Base-by-base conservation (phyloP, 1,140 invertebrate species). In the Diploscapter pachys region DNA sequence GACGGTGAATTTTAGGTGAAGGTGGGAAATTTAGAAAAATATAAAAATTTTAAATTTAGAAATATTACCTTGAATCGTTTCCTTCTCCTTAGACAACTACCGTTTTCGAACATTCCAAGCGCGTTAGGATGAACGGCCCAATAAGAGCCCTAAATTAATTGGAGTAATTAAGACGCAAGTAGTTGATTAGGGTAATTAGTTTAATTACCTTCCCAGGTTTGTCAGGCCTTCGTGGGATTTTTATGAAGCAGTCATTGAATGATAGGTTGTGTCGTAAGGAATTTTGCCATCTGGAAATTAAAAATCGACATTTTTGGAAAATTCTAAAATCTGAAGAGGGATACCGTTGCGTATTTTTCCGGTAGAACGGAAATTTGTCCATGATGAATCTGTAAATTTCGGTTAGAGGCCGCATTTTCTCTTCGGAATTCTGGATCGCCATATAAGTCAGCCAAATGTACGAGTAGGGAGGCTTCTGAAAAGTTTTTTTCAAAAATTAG, bases 361-460 rank as follows among this genome's bases (percentile, higher is more conserved):
- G 88, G 86, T 94, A 95, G 83, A 94, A 95, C 0, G 93, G 92
- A 86, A 95, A 95, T 53, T 79, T 89, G 83, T 94, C 92, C 85
- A 93, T 94, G 83, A 94, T 94, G 85, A 92, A 95, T 83, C 92
- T 92, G 87, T 95, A 95, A 83, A 95, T 95, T 83, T 95, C 93
- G 53, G 92, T 93, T 49, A 98, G 88, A 4, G 95, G 94, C 63
- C 96, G 88, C 94, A 96, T 97, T 86, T 95, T 95, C 85, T 96
- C 93, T 31, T 91, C 90, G 2, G 92, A 95, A 78, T 91, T 92
- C 91, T 94, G 94, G 78, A 98, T 97, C 9, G 95, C 95, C 94
- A 97, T 96, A 50, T 94, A 95, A 9, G 94, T 97, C 65, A 98
- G 87, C 0, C 94, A 95, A 75, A 98, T 97, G 86, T 98, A 97